Evolutionary conservation across 2,113 vertebrate species (phyloP).

Genomic region (Hydrolagus affinis): DNA sequence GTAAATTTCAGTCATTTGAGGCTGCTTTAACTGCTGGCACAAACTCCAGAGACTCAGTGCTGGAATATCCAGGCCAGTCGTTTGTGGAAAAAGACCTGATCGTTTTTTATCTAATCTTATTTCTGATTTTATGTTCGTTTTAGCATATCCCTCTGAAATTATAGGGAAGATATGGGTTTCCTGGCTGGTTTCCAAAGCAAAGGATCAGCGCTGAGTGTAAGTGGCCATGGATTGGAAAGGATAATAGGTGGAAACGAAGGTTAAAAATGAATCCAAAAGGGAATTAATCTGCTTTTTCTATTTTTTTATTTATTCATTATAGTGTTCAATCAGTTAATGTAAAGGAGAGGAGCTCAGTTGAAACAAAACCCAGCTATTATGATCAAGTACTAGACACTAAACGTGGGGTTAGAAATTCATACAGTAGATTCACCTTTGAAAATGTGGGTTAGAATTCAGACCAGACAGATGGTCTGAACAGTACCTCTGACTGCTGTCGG

Average conservation of each 20-base stretch:
- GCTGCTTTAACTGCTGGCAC: background rate
- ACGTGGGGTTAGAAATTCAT: background rate
- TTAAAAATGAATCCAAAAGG: background rate
- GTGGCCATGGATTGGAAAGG: background rate
- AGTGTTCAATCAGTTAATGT: conserved; percentile 8
- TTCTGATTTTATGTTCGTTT: background rate
- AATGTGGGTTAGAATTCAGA: background rate
- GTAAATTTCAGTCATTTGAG: background rate
- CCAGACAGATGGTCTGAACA: conserved; percentile 1
- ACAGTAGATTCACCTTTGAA: conserved; percentile 10
- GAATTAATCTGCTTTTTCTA: background rate
- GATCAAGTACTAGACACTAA: background rate
- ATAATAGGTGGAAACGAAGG: background rate
- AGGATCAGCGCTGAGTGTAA: conserved; percentile 21
- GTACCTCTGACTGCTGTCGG: background rate
- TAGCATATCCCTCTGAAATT: background rate
- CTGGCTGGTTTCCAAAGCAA: background rate
- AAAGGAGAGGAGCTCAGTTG: background rate
- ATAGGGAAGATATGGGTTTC: background rate
- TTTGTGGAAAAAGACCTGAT: background rate
- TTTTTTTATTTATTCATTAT: background rate
- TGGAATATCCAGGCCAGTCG: background rate
- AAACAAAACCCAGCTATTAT: background rate
- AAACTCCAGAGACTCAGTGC: background rate
- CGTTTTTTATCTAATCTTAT: background rate